These are phyloP conservation scores for Ectemnius lituratus DNA, from an alignment of 2,888 invertebrate genomes.

Conservation along the genomic window DNA sequence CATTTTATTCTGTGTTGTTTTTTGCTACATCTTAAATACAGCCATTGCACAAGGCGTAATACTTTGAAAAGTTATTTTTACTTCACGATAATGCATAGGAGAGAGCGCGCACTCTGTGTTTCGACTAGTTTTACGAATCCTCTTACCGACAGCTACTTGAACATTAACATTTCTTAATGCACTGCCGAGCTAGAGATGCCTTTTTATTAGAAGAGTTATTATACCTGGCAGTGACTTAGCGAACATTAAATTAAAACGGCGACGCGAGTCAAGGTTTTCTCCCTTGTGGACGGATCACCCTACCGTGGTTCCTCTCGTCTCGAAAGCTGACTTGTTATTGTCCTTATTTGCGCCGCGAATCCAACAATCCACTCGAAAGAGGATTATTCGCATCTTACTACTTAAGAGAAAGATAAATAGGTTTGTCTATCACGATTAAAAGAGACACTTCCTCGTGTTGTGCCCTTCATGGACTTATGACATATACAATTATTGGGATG, in stretches of 20 bases:
- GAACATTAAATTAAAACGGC: slow-evolving; percentile 45
- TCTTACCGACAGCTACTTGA: no score
- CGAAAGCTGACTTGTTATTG: slow-evolving; percentile 59
- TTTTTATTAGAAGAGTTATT: no score
- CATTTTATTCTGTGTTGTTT: no score
- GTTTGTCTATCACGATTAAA: not conserved
- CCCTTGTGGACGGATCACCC: slow-evolving; percentile 58
- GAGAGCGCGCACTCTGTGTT: no score
- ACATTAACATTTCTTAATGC: no score
- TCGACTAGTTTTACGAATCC: no score
- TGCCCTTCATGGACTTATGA: not conserved
- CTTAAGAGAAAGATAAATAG: slow-evolving; percentile 28
- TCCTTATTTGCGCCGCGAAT: slow-evolving; percentile 56
- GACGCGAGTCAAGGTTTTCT: slow-evolving; percentile 45
- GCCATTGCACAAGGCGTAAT: no score
- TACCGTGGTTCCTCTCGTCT: slow-evolving; percentile 57
- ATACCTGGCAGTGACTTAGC: slow-evolving; percentile 39
- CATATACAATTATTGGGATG: no score
- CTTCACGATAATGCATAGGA: no score
- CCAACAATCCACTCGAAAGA: slow-evolving; percentile 22
- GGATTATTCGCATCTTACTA: slow-evolving; percentile 30
- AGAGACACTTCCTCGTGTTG: not conserved
- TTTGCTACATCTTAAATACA: no score
- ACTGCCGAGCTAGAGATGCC: no score
- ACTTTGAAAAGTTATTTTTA: no score